Conservation (phyloP, 35 echinoderm and acorn worm genomes). For the Lytechinus pictus region DNA sequence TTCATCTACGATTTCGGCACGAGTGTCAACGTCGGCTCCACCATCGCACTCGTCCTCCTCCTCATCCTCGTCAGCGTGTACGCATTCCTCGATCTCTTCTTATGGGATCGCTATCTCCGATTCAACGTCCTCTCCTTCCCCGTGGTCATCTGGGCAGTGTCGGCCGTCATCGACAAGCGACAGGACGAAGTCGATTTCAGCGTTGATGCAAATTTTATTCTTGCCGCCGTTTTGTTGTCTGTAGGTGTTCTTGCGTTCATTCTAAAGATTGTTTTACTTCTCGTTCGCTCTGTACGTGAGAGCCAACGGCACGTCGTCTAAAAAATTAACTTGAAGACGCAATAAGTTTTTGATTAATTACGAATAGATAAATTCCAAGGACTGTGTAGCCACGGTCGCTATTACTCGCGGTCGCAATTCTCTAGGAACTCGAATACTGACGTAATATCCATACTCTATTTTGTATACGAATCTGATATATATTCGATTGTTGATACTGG, state of each 20-base stretch:
- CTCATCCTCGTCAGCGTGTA: constrained; percentile 57
- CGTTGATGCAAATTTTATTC: constrained; percentile 58
- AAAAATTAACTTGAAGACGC: too few relatives aligned
- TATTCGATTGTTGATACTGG: too few relatives aligned
- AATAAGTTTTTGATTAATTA: too few relatives aligned
- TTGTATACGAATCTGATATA: too few relatives aligned
- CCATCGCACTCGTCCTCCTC: constrained; percentile 63
- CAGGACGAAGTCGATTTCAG: constrained; percentile 56
- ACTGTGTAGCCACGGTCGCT: too few relatives aligned
- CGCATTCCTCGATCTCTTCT: constrained; percentile 66
- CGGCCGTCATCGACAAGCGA: constrained; percentile 53
- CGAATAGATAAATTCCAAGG: too few relatives aligned
- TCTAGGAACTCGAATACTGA: too few relatives aligned
- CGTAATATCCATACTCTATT: too few relatives aligned
- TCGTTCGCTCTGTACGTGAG: background rate
- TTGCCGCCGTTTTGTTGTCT: constrained; percentile 44
- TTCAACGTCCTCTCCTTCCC: constrained; percentile 77
- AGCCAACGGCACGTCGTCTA: background rate
- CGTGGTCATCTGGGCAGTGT: constrained; percentile 70
- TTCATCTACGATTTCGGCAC: constrained; percentile 61
- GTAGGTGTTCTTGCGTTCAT: constrained; percentile 54
- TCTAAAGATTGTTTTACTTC: constrained; percentile 49
- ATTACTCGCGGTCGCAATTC: too few relatives aligned
- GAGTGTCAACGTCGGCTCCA: constrained; percentile 44
- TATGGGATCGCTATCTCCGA: constrained; percentile 71